phyloP scores from a whole-genome alignment of 1,140 invertebrate species.

The Drosophila ogumai region DNA sequence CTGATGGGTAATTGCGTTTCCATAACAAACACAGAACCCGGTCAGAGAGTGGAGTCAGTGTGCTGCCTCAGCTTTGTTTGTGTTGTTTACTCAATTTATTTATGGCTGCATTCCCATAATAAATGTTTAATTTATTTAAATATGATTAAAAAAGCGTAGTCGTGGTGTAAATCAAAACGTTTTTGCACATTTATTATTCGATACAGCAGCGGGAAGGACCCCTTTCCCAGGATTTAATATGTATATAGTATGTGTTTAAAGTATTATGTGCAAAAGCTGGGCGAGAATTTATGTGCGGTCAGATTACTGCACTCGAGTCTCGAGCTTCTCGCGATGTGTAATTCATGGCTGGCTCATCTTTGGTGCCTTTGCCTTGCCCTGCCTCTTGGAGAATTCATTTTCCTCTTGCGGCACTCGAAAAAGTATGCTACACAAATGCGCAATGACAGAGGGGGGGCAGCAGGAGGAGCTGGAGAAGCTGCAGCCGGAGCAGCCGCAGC shows the following conservation, averaged over 20 bases:
- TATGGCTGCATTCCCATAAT: conserved; percentile 72
- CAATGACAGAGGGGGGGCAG: conserved; percentile 44
- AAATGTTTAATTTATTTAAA: conserved; percentile 82
- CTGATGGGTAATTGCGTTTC: conserved; percentile 40
- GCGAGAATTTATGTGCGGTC: conserved; percentile 75
- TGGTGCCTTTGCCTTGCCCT: conserved; percentile 10
- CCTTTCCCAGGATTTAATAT: not conserved
- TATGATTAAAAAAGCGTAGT: conserved; percentile 71
- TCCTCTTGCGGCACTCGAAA: conserved; percentile 54
- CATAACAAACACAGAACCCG: conserved; percentile 17
- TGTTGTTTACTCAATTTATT: conserved; percentile 72
- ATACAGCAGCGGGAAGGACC: conserved; percentile 4
- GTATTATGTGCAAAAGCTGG: conserved; percentile 61
- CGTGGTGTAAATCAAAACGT: conserved; percentile 71
- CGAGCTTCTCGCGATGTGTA: conserved; percentile 42
- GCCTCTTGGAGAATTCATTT: conserved; percentile 45
- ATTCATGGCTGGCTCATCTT: conserved; percentile 55
- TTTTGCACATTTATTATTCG: conserved; percentile 71
- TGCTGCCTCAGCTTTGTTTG: conserved; percentile 16
- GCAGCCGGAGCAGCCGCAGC: conserved; percentile 47
- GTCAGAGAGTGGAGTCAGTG: not conserved
- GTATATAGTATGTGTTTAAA: conserved; percentile 3
- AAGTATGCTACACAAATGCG: conserved; percentile 77
- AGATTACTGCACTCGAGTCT: conserved; percentile 65
- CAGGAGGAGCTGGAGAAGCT: conserved; percentile 16